Evolutionary conservation across 2,797 vertebrate genomes (phyloP), one percentile per base, ranked within the genome.

Genomic region (Limnodromus scolopaceus): DNA sequence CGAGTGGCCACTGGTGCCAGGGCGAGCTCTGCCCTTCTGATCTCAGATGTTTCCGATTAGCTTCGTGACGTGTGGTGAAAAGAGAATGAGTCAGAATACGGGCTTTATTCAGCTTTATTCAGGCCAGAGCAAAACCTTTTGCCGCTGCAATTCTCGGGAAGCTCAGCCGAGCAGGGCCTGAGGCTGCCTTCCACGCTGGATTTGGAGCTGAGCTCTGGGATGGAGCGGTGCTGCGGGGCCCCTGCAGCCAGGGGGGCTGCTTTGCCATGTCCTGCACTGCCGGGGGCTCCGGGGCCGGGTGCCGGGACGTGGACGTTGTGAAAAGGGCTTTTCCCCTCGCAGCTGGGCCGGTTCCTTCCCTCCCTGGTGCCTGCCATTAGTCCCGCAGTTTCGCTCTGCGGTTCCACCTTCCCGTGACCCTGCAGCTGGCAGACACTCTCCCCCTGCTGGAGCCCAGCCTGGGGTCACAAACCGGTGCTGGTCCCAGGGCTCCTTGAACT

Each of bases 241-340:
- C 51, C 27, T 30, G 28, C 51, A 53, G 28, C 27, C 57, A 8
- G 36, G 0, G 4, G 53, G 24, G 51, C 51, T n/a, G 49, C 1
- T 1, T 2, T 11, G 49, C 51, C 1, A 1, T 5, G 1, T 61
- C 55, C 41, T 32, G 48, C 0, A 3, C 55, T 12, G 13, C 43
- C 0, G 1, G 11, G 18, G 48, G 39, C 54, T 34, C 28, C 0
- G 1, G 34, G 19, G 34, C 34, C 1, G 2, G 41, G 22, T 11
- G 25, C 32, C 0, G 2, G 22, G 18, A 32, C 1, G 4, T 10
- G 2, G 34, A 18, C 27, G 34, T 16, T 41, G 54, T 32, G 64
- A 53, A 17, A n/a, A 46, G 39, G 32, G 46, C 69, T 81, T 60
- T 57, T 48, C 30, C 43, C 14, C 57, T 43, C 4, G 0, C 23